These are phyloP conservation scores for Trachops cirrhosus DNA, from an alignment of 2,797 vertebrate genomes.

Conservation along the genomic window DNA sequence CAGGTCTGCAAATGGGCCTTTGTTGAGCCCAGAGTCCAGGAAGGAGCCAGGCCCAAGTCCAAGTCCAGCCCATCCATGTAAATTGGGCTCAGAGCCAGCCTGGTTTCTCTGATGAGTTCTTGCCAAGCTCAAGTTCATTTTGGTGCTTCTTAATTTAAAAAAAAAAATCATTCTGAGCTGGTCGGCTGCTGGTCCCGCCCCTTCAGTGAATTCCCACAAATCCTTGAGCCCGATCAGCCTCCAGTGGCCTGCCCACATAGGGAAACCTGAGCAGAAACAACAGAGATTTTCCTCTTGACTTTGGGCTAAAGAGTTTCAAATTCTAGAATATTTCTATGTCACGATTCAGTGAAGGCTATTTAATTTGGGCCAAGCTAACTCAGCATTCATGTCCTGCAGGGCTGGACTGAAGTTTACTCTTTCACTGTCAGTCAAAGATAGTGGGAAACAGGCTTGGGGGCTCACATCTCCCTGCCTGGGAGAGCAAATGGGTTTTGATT, in stretches of 20 bases:
- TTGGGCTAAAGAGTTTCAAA: not conserved
- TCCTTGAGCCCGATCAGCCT: not conserved
- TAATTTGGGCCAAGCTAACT: conserved; percentile 6
- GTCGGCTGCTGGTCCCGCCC: not conserved
- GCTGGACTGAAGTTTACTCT: conserved; percentile 17
- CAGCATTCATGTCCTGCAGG: not conserved
- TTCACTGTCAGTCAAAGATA: conserved; percentile 23
- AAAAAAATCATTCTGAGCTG: not conserved
- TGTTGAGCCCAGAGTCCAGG: not conserved
- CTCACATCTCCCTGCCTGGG: not conserved
- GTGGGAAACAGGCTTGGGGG: not conserved
- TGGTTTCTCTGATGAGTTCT: conserved; percentile 6
- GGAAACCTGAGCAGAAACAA: not conserved
- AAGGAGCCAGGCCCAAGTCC: not conserved
- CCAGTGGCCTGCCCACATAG: rapidly evolving
- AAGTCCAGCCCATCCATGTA: not conserved
- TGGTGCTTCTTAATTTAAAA: conserved; percentile 35
- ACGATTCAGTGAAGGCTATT: not conserved
- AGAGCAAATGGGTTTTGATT: not conserved
- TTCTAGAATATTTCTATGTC: not conserved
- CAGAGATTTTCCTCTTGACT: not conserved
- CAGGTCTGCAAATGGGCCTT: not conserved
- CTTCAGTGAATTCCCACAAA: not conserved
- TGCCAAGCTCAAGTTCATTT: conserved; percentile 42
- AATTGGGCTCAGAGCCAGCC: not conserved